Evolutionary conservation across 2,888 invertebrate genomes (phyloP).

Genomic region (Mycalesis mineus): DNA sequence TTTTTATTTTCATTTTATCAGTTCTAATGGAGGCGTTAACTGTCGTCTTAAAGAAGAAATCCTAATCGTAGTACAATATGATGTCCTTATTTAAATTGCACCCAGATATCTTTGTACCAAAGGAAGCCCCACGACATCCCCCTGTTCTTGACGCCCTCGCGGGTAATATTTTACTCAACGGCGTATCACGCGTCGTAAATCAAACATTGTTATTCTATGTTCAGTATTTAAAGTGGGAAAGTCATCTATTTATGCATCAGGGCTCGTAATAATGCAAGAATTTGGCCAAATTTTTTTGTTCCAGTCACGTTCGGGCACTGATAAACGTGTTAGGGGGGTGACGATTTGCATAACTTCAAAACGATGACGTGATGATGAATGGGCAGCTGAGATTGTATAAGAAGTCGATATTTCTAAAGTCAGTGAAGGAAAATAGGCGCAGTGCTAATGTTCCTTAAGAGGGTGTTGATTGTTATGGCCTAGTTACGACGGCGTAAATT

Average conservation of each 20-base stretch:
- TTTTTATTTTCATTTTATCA: too few species aligned
- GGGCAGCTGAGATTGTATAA: slow-evolving; percentile 17
- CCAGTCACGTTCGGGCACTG: slow-evolving; percentile 32
- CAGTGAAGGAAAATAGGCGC: background rate
- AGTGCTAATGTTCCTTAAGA: background rate
- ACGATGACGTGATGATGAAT: slow-evolving; percentile 26
- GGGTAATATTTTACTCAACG: slow-evolving; percentile 48
- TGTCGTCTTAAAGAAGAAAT: background rate
- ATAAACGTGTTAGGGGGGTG: slow-evolving; percentile 23
- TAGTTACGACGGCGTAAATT: background rate
- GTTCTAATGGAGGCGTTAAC: too few species aligned
- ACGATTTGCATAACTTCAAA: slow-evolving; percentile 16
- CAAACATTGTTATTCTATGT: slow-evolving; percentile 50
- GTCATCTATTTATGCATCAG: slow-evolving; percentile 56
- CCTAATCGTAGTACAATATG: background rate
- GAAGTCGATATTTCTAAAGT: slow-evolving; percentile 3
- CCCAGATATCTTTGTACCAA: background rate
- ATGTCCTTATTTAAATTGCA: slow-evolving; percentile 1
- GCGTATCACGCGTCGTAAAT: slow-evolving; percentile 57
- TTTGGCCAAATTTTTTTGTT: slow-evolving; percentile 37
- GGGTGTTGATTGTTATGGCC: background rate
- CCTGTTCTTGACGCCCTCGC: slow-evolving; percentile 33
- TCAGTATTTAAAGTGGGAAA: slow-evolving; percentile 48
- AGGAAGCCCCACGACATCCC: slow-evolving; percentile 17
- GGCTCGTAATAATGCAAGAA: slow-evolving; percentile 50